Conservation (phyloP, 2,888 invertebrate genomes). For the Drosophila crucigera region DNA sequence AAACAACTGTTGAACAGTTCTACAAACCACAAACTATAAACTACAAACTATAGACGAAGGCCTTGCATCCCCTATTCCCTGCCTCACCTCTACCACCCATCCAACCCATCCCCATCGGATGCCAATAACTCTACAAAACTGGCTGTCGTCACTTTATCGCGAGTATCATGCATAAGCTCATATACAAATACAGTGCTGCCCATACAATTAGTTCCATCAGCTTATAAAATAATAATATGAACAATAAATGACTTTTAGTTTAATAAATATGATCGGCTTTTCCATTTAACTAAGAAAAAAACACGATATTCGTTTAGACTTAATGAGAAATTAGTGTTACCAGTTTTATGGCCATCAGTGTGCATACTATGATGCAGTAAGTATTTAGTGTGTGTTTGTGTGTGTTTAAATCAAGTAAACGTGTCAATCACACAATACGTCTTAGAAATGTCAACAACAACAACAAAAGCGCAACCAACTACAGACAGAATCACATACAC, state of each 20-base stretch:
- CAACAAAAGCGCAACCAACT: conserved; percentile 35
- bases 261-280: not conserved
- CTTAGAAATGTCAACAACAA: conserved; percentile 55
- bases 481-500: conserved; percentile 4
- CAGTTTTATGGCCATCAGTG: not conserved
- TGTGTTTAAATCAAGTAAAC: conserved; percentile 60
- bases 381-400: conserved; percentile 9
- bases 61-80: conserved; percentile 11
- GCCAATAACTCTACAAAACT: not conserved
- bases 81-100: not conserved
- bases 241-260: not conserved
- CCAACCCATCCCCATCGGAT: not conserved
- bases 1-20: conserved; percentile 54
- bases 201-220: not conserved
- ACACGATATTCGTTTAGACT: not conserved
- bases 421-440: conserved; percentile 58
- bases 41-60: conserved; percentile 38
- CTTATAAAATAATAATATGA: not conserved
- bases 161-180: conserved; percentile 51
- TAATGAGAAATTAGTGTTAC: not conserved
- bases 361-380: not conserved
- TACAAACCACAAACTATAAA: conserved; percentile 26
- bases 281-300: not conserved
- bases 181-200: not conserved
- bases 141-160: conserved; percentile 48